A percentile compares a stretch with the other conserved stretches of the same genome.
These are phyloP conservation scores for Pontoporia blainvillei DNA, from an alignment of 2,113 vertebrate genomes.

Conservation along the genomic window DNA sequence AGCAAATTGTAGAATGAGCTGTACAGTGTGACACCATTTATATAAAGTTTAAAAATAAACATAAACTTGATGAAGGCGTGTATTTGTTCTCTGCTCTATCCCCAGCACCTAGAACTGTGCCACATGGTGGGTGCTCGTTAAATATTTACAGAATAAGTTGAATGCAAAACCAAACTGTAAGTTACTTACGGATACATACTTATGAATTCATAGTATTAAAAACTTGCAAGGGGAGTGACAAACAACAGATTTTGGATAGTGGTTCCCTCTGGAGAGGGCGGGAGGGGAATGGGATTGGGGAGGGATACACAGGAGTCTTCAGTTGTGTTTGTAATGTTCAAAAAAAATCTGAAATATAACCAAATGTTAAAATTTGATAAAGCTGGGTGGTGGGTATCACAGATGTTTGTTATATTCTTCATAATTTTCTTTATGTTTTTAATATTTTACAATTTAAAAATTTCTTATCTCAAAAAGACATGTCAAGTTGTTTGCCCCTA, in stretches of 20 bases:
- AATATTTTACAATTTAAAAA: constrained; percentile 42
- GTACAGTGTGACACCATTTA: constrained; percentile 66
- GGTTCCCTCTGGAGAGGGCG: constrained; percentile 69
- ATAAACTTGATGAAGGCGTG: constrained; percentile 25
- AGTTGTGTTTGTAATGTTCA: constrained; percentile 40
- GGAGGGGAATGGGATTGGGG: constrained; percentile 57
- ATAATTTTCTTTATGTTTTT: constrained; percentile 45
- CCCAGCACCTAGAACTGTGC: constrained; percentile 35
- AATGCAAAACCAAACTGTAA: constrained; percentile 19
- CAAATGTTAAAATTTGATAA: constrained; percentile 48
- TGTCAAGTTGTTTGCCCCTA: constrained; percentile 18
- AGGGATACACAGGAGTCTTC: constrained; percentile 43
- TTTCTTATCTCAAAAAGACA: constrained; percentile 24
- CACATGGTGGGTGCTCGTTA: neutral
- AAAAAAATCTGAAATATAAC: constrained; percentile 43
- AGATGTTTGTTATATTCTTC: constrained; percentile 48
- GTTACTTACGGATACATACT: constrained; percentile 1
- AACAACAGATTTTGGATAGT: constrained; percentile 62
- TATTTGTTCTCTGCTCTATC: constrained; percentile 43
- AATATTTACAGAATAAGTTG: constrained; percentile 25
- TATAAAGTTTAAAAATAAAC: constrained; percentile 55
- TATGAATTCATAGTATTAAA: constrained; percentile 36
- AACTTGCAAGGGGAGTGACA: constrained; percentile 39
- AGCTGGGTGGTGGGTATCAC: constrained; percentile 60
- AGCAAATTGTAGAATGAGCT: constrained; percentile 39